Evolutionary conservation across 1,140 invertebrate genomes (phyloP).

Genomic region (Drusus annulatus): DNA sequence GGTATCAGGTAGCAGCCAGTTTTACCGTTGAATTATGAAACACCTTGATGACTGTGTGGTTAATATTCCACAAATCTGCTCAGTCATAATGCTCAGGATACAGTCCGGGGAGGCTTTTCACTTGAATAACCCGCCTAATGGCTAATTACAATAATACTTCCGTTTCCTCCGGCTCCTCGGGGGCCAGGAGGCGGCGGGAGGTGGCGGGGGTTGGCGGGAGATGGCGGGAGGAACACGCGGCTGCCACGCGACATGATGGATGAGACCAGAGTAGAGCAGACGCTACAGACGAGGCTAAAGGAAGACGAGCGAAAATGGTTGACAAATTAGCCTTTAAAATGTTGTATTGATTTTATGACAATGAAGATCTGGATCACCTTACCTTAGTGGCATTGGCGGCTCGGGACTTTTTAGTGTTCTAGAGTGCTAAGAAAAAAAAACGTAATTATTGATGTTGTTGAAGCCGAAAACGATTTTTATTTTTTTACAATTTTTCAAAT

Average conservation of each 20-base stretch:
- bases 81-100: background rate
- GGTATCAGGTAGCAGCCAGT: too few relatives aligned
- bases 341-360: too few relatives aligned
- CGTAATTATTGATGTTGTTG: too few relatives aligned
- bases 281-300: too few relatives aligned
- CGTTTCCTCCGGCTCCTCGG: background rate
- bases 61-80: background rate
- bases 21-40: background rate
- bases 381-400: too few relatives aligned
- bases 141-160: conserved; percentile 24
- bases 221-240: background rate
- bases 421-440: too few relatives aligned
- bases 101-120: conserved; percentile 26
- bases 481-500: too few relatives aligned
- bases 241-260: conserved; percentile 1
- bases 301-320: too few relatives aligned
- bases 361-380: too few relatives aligned
- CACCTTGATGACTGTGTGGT: background rate
- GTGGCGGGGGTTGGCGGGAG: background rate
- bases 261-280: background rate
- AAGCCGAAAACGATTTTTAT: too few relatives aligned
- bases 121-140: conserved; percentile 13
- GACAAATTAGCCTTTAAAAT: too few relatives aligned
- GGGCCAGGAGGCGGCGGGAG: background rate
- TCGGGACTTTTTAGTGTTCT: too few relatives aligned